Evolutionary conservation across 2,113 vertebrate species (phyloP), one percentile per base, ranked within the genome.

Genomic region (Lophotis ruficrista): DNA sequence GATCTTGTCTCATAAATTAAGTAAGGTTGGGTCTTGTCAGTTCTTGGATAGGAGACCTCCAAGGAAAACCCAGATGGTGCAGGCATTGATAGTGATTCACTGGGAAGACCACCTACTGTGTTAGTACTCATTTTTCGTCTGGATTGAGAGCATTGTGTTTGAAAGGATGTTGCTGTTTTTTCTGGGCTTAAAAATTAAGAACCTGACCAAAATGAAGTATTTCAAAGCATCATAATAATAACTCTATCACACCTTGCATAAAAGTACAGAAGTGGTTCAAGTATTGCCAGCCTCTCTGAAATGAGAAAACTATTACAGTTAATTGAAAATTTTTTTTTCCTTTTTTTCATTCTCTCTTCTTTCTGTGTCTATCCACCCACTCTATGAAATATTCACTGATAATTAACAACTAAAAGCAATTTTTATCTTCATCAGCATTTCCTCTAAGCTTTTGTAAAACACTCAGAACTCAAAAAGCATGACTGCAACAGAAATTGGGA

Each of bases 61-160:
- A 92, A 95, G 95, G 94, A 97, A 97, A 97, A 96, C 79, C 93
- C 97, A 97, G 96, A 97, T 97, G 96, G 92, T 96, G 82, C 69
- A 97, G 92, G 89, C 96, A 96, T 84, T 94, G 94, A 96, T 93
- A 94, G 86, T 41, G 73, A 58, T 91, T 95, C 95, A 89, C 57
- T 38, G 65, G 48, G 91, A 96, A 95, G 97, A 97, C 97, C 97
- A 97, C 97, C 97, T 97, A 97, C 96, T 66, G 92, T 95, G 96
- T 72, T 75, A 95, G 90, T 79, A 66, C 50, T 95, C n/a, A 76
- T 95, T 94, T 97, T 88, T 96, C 80, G 83, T 94, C 56, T 87
- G 83, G 54, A 79, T 30, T 90, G 85, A 92, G 58, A 93, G 30
- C 35, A 68, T 54, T 87, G 33, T 48, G 14, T 92, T 95, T 88